Conservation (phyloP, 2,113 vertebrate genomes). For the Geococcyx californianus region DNA sequence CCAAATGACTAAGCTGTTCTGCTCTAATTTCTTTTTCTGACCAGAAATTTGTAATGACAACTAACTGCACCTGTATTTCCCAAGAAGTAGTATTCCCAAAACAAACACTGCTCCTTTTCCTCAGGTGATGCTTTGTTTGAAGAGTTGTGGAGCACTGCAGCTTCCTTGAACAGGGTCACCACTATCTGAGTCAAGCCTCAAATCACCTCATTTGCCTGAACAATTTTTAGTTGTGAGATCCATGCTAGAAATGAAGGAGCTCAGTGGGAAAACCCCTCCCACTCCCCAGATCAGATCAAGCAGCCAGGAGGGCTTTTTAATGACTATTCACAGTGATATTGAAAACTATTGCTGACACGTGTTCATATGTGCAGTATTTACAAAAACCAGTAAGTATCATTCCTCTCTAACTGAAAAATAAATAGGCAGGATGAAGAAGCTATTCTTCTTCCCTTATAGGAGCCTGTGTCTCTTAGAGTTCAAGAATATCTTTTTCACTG, state of each 20-base stretch:
- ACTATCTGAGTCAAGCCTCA: not conserved
- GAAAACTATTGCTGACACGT: not conserved
- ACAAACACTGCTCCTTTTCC: not conserved
- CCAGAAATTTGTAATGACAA: not conserved
- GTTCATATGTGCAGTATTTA: not conserved
- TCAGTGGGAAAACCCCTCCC: not conserved
- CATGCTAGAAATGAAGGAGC: not conserved
- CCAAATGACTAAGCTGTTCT: not conserved
- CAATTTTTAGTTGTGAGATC: not conserved
- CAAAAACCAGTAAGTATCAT: not conserved
- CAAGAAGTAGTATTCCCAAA: not conserved
- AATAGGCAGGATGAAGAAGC: not conserved
- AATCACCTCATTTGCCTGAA: not conserved
- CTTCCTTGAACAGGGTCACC: not conserved
- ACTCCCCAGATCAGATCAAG: not conserved
- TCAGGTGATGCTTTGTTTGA: not conserved
- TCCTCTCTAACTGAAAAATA: not conserved
- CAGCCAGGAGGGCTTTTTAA: not conserved
- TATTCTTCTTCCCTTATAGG: not conserved
- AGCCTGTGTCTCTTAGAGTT: accelerated
- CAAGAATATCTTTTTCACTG: not conserved
- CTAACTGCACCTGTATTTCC: not conserved
- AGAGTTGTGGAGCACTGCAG: not conserved
- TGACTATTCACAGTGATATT: not conserved
- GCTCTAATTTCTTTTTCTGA: not conserved